phyloP scores from a whole-genome alignment of 1,140 invertebrate species.

The Anthonomus grandis region DNA sequence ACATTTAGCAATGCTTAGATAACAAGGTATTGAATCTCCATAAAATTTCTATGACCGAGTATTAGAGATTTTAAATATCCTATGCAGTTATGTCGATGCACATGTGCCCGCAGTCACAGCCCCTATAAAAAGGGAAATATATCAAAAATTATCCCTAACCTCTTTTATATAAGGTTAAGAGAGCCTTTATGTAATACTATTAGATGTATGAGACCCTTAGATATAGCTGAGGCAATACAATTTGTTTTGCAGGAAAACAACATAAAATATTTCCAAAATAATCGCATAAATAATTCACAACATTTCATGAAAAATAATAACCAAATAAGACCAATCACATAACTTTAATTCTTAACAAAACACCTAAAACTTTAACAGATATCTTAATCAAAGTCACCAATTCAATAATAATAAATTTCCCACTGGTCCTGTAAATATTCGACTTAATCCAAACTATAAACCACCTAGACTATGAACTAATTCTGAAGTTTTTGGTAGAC shows the following conservation, averaged over 20 bases:
- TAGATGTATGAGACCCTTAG: conserved; percentile 13
- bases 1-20: conserved; percentile 9
- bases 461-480: conserved; percentile 7
- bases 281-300: no score
- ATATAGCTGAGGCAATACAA: conserved; percentile 4
- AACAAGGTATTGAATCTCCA: conserved; percentile 7
- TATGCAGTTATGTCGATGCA: conserved; percentile 6
- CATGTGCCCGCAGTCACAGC: neutral
- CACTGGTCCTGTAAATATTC: neutral
- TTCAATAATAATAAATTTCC: no score
- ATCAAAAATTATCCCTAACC: conserved; percentile 9
- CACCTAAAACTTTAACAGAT: no score
- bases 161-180: conserved; percentile 21
- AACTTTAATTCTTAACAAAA: no score
- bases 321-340: no score
- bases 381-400: no score
- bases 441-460: neutral
- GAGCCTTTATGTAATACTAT: conserved; percentile 15
- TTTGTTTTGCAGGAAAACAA: conserved; percentile 14
- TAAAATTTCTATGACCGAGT: conserved; percentile 8
- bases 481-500: conserved; percentile 6
- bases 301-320: no score
- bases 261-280: conserved; percentile 14
- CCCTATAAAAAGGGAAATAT: conserved; percentile 7
- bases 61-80: neutral